Conservation (phyloP, 2,888 invertebrate species). For the Conops quadrifasciatus region DNA sequence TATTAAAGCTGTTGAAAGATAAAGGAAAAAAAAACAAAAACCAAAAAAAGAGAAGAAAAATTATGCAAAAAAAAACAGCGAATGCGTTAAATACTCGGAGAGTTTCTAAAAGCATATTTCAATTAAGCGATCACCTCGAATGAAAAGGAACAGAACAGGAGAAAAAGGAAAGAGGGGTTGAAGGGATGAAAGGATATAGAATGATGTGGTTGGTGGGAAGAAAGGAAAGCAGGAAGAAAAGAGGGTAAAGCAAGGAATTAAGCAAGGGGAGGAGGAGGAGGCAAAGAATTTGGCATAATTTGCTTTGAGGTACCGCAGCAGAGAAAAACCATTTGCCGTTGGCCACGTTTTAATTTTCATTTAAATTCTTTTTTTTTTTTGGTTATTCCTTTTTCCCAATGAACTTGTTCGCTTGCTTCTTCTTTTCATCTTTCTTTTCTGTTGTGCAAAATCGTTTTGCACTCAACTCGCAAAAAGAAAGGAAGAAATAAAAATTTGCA, state of each 20-base stretch:
- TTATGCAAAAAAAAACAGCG: background rate
- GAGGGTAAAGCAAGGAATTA: too few relatives aligned
- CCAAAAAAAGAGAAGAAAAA: constrained; percentile 17
- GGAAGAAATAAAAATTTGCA: constrained; percentile 60
- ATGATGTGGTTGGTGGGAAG: background rate
- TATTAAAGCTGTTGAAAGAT: constrained; percentile 48
- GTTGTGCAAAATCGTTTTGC: background rate
- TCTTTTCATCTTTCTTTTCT: background rate
- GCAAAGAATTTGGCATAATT: too few relatives aligned
- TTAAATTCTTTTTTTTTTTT: constrained; percentile 50
- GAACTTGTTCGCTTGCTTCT: background rate
- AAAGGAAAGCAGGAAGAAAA: background rate
- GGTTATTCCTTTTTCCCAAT: constrained; percentile 16
- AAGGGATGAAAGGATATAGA: background rate
- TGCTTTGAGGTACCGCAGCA: background rate
- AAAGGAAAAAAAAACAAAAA: constrained; percentile 22
- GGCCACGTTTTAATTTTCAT: constrained; percentile 46
- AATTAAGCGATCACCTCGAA: constrained; percentile 63
- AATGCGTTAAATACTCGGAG: constrained; percentile 7
- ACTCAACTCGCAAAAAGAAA: constrained; percentile 41
- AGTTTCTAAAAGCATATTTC: constrained; percentile 59
- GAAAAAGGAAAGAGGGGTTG: background rate
- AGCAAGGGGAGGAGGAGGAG: too few relatives aligned
- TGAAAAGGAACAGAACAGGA: constrained; percentile 42
- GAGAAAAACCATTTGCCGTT: constrained; percentile 7